Evolutionary conservation across 2,888 invertebrate species (phyloP), one percentile per base, ranked within the genome.

Genomic region (Ametastegia equiseti): DNA sequence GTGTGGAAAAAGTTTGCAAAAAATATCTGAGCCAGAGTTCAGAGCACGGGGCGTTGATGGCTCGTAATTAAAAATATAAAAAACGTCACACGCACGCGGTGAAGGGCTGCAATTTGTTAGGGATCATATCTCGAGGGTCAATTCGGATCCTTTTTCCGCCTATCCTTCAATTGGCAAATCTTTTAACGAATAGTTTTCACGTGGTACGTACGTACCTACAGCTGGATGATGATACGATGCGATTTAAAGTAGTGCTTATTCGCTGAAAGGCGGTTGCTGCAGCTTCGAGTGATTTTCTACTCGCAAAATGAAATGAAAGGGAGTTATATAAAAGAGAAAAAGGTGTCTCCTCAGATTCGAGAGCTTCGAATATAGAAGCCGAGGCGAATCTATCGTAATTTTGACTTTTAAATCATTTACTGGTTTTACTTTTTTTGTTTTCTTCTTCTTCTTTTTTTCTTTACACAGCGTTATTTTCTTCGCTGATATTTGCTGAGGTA

Each of bases 201-300:
- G 60, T 30, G 33, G 13, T 30, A 4, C 33, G n/a, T 63, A 54
- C 54, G 1, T n/a, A n/a, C n/a, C n/a, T n/a, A n/a, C n/a, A 54
- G 23, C 6, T 19, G 54, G 6, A 23, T 54, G n/a, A n/a, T n/a
- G n/a, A 54, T 23, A 54, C 23, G 23, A 23, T 54, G n/a, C 23
- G 2, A 1, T 54, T 23, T 9, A 54, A 23, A 54, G 23, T 11
- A 11, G 54, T 23, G 54, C 54, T 54, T 23, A 54, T 54, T 23
- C 11, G 23, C 11, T 63, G 5, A 33, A 30, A 63, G n/a, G n/a
- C n/a, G n/a, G n/a, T n/a, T n/a, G n/a, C n/a, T n/a, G n/a, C n/a
- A n/a, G 63, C 33, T 63, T 27, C 36, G 69, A 69, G 69, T 23
- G 69, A 45, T 69, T 69, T 69, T 1, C 69, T n/a, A n/a, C n/a